Percentiles rank a stretch among this genome's conserved stretches.
These are phyloP conservation scores for Emydoidea blandingii DNA, from an alignment of 2,797 vertebrate genomes.

Conservation along the genomic window DNA sequence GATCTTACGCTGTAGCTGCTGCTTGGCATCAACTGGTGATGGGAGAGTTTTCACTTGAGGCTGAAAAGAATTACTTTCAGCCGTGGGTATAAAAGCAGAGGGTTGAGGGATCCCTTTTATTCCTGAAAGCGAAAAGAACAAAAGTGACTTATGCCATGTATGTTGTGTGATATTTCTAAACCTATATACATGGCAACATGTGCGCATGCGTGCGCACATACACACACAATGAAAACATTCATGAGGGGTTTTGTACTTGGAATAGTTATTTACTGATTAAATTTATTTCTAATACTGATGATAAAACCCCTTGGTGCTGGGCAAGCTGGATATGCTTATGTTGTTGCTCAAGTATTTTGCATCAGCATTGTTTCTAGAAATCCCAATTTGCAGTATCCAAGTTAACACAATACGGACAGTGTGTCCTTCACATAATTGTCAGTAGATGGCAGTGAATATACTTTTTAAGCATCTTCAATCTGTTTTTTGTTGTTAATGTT, in stretches of 20 bases:
- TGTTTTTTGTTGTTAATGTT: background rate
- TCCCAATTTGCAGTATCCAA: rapidly evolving
- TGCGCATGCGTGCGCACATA: background rate
- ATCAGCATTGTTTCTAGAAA: background rate
- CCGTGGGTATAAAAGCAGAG: conserved; percentile 93
- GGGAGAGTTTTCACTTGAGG: conserved; percentile 91
- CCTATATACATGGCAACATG: background rate
- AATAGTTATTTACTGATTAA: background rate
- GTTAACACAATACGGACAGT: background rate
- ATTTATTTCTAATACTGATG: background rate
- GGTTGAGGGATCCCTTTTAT: conserved; percentile 87
- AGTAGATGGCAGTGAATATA: conserved; percentile 47
- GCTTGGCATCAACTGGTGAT: conserved; percentile 96
- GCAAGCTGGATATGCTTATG: background rate
- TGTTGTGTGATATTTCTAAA: background rate
- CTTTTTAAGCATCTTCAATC: background rate
- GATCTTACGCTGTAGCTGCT: conserved; percentile 98
- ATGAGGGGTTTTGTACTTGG: background rate
- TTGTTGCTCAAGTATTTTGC: background rate
- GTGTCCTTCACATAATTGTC: background rate
- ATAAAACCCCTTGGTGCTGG: background rate
- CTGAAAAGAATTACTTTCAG: conserved; percentile 94
- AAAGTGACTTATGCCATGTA: background rate
- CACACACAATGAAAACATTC: background rate
- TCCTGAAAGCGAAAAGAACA: conserved; percentile 80